Base-by-base conservation (phyloP, 2,888 invertebrate genomes). In the Melitaea athalia region DNA sequence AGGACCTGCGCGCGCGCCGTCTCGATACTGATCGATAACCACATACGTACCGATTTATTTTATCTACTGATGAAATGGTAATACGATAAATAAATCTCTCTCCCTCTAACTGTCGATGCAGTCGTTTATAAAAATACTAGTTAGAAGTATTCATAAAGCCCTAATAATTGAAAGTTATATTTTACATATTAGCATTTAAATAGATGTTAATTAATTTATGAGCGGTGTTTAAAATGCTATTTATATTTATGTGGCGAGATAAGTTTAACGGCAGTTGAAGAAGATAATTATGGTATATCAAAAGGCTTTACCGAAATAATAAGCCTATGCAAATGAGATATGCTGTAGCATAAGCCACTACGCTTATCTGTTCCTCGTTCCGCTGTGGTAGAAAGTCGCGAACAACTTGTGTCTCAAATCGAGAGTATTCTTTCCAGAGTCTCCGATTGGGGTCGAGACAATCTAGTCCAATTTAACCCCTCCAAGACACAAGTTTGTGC, bases 41-140 rank as follows among this genome's bases (percentile, higher is more conserved):
- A 63, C 57, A 38, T 57, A 38, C 55, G 55, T 61, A 66, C 57
- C 45, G 67, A 65, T 62, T 64, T 65, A 66, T 63, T 73, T 77
- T 77, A 78, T 77, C 76, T 76, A 72, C 67, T 15, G 61, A 71
- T 61, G 65, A 68, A 68, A 66, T 68, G 50, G 33, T 33, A 33
- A 55, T 55, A n/a, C 50, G 49, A 42, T 43, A 57, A 63, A 63
- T 59, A 50, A 62, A 57, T 63, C 49, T 67, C 57, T 31, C 57
- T 31, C 57, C 63, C 59, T 43, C 43, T 5, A n/a, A 31, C 49
- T 59, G 52, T 55, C 60, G 31, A 43, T 68, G 43, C 17, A 1
- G 14, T 45, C 11, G 11, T 45, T 45, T 45, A 31, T 68, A 60
- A 60, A 43, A 14, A 24, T 33, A 57, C 15, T 42, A 42, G 57